Percentiles rank a stretch among this genome's conserved stretches.
phyloP scores from a whole-genome alignment of 2,888 invertebrate genomes.

The Paralinhomoeus sp. region DNA sequence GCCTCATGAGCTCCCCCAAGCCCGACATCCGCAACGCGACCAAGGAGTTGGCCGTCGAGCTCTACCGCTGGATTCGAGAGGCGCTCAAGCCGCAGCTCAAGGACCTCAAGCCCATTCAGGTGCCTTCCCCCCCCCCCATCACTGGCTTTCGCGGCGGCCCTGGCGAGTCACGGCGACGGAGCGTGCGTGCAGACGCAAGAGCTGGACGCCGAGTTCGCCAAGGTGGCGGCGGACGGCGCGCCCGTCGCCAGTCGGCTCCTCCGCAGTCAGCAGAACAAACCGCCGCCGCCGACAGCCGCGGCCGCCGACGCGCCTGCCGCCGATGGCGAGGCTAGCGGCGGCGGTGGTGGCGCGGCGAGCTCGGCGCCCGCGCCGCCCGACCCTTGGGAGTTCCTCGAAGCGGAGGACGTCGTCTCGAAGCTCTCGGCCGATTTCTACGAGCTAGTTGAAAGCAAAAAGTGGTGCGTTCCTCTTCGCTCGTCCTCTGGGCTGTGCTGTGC shows the following conservation, averaged over 20 bases:
- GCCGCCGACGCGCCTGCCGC: slow-evolving; percentile 57
- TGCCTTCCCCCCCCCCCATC: slow-evolving; percentile 11
- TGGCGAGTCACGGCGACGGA: too few relatives aligned
- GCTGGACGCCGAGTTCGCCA: slow-evolving; percentile 62
- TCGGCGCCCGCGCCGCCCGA: not conserved
- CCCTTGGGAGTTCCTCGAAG: too few relatives aligned
- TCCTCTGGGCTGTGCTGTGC: too few relatives aligned
- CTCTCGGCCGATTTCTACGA: too few relatives aligned
- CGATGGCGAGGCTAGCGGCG: slow-evolving; percentile 30
- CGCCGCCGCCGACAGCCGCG: slow-evolving; percentile 26
- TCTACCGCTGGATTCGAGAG: slow-evolving; percentile 65
- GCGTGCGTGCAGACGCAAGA: slow-evolving; percentile 46
- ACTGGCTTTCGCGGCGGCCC: not conserved
- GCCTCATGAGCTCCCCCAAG: slow-evolving; percentile 29
- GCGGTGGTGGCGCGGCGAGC: slow-evolving; percentile 36
- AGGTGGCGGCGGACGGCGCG: slow-evolving; percentile 38
- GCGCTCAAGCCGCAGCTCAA: slow-evolving; percentile 62
- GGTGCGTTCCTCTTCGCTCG: too few relatives aligned
- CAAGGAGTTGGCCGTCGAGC: slow-evolving; percentile 17
- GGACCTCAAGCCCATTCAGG: slow-evolving; percentile 61
- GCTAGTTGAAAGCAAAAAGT: too few relatives aligned
- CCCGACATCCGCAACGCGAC: too few relatives aligned
- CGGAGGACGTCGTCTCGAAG: too few relatives aligned
- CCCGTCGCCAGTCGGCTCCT: slow-evolving; percentile 49
- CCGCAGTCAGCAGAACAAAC: slow-evolving; percentile 54